Percentiles rank a stretch among this genome's conserved stretches.
Evolutionary conservation across 2,797 vertebrate genomes (phyloP).

Genomic region (Ambastaia sidthimunki): DNA sequence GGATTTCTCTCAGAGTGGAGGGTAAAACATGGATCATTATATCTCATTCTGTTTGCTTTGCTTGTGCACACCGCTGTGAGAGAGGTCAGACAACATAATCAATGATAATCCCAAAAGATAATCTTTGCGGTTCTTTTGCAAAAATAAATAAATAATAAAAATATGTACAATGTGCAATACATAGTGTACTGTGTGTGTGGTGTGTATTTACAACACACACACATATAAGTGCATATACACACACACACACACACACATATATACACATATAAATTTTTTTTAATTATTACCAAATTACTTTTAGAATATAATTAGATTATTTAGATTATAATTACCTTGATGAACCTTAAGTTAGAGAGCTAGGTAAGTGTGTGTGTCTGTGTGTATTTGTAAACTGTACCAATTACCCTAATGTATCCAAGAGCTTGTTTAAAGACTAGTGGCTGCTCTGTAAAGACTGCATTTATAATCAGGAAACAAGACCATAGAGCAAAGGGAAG

Average conservation of each 20-base stretch:
- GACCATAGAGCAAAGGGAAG: constrained; percentile 29
- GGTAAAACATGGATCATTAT: constrained; percentile 40
- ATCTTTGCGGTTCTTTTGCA: background rate
- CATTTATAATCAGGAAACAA: constrained; percentile 60
- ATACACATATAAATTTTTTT: too few relatives aligned
- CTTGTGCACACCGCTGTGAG: background rate
- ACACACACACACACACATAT: too few relatives aligned
- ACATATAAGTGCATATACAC: too few relatives aligned
- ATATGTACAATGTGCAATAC: too few relatives aligned
- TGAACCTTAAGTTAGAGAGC: too few relatives aligned
- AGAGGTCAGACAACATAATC: constrained; percentile 14
- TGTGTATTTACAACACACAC: too few relatives aligned
- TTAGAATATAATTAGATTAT: too few relatives aligned
- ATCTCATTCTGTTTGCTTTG: constrained; percentile 32
- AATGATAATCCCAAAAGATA: background rate
- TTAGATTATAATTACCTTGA: too few relatives aligned
- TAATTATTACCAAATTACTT: too few relatives aligned
- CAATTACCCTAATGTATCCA: constrained; percentile 61
- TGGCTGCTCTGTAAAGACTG: constrained; percentile 50
- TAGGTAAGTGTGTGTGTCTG: background rate
- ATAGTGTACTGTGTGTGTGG: too few relatives aligned
- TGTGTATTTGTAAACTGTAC: constrained; percentile 40
- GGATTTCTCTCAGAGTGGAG: constrained; percentile 28
- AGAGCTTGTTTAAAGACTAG: constrained; percentile 59
- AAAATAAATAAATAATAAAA: too few relatives aligned